Base-by-base conservation (phyloP, 1,140 invertebrate genomes). In the Atta texana region DNA sequence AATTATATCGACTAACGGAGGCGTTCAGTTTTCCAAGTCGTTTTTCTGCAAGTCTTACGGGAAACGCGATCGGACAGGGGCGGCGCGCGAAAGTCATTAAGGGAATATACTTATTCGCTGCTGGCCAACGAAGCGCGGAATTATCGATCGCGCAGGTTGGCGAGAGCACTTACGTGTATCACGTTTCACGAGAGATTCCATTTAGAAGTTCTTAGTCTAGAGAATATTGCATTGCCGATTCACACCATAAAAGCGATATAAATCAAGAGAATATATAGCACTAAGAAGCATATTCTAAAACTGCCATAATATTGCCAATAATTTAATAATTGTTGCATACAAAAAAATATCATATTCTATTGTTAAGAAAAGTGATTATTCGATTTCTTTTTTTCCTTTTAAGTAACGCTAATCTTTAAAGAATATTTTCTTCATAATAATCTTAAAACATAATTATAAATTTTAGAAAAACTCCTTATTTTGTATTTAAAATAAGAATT, bases 1-100 rank as follows among this genome's bases (percentile, higher is more conserved):
- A 61, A 74, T 84, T 84, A 84, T 74, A 61, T 74, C 55, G 78
- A 28, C 49, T 64, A 63, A 24, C 10, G 31, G 49, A 75, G 55
- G 69, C 55, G 80, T 39, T 24, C 80, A n/a, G 24, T 14, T 74
- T 31, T 75, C 55, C 39, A 31, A 21, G 34, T 74, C 80, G 80
- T 74, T 84, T 84, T 74, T 84, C 80, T 18, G 68, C 80, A 18
- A 84, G 55, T 63, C 69, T 74, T 74, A 49, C 24, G 66, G 39
- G 53, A 84, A 84, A 84, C 57, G 24, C 69, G 55, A 84, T 84
- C 69, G 69, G 80, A 84, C 69, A 84, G 18, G 44, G 39, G 39
- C 39, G 80, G 69, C 24, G 80, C 80, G 80, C 49, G 64, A 81
- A 75, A 75, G 53, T 84, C 69, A 75, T 84, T 84, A 84, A 63